Conservation (phyloP, 2,888 invertebrate species). For the Melanotus villosus region DNA sequence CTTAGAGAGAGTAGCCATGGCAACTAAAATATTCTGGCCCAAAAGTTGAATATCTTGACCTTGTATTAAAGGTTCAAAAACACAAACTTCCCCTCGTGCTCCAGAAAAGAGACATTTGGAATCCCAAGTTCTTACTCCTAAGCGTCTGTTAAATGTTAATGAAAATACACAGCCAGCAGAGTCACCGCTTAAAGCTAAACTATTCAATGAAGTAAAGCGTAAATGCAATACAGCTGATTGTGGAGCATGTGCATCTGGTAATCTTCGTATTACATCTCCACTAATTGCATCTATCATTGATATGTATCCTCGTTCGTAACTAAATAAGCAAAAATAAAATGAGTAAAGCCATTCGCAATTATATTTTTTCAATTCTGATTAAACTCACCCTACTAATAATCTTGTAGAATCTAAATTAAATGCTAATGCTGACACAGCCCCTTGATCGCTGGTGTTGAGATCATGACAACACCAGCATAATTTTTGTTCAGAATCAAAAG, state of each 20-base stretch:
- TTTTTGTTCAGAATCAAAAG: conserved; percentile 89
- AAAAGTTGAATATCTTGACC: conserved; percentile 75
- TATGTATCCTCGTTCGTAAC: conserved; percentile 84
- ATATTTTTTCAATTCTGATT: not conserved
- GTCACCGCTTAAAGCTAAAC: conserved; percentile 87
- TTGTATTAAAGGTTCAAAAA: conserved; percentile 76
- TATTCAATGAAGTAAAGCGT: conserved; percentile 66
- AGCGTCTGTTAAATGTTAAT: conserved; percentile 87
- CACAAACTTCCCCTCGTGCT: conserved; percentile 93
- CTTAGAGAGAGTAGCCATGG: conserved; percentile 94
- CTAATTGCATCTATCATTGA: conserved; percentile 90
- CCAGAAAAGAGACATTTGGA: conserved; percentile 97
- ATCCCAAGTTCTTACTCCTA: conserved; percentile 91
- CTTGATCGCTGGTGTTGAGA: conserved; percentile 77
- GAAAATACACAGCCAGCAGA: conserved; percentile 94
- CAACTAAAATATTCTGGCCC: conserved; percentile 84
- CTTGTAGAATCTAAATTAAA: conserved; percentile 91
- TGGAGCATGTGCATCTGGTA: conserved; percentile 87
- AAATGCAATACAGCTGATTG: conserved; percentile 86
- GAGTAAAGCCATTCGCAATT: too few species aligned
- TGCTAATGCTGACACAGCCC: conserved; percentile 86
- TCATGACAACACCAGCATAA: conserved; percentile 90
- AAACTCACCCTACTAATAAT: conserved; percentile 79
- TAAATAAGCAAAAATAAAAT: conserved; percentile 63
- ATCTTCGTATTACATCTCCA: conserved; percentile 82